Base-by-base conservation (phyloP, 2,797 vertebrate genomes). In the Ctenosaura bakeri region DNA sequence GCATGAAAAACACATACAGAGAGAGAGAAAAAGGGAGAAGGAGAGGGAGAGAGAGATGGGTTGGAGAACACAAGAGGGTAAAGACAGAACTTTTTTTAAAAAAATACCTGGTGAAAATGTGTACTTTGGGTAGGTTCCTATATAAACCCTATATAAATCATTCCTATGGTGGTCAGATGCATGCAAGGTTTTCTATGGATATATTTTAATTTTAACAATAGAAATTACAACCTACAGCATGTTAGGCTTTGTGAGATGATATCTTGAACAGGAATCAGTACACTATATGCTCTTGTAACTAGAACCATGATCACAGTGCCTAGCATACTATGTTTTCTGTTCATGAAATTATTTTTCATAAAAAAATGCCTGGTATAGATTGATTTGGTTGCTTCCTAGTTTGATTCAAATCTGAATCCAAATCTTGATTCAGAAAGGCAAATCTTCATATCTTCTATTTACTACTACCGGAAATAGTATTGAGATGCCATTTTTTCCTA, bases 181-280 rank as follows among this genome's bases (percentile, higher is more conserved):
- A 92, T 76, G 35, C 62, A 86, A 91, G 69, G 85, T 83, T 93
- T 92, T 89, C 80, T 24, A 82, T 86, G 86, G 0, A 0, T 89
- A n/a, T 89, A 93, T 92, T 88, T 94, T 93, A 56, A 88, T 92
- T 88, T 91, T 93, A 83, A 94, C 90, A 88, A 90, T 92, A 90
- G 84, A 73, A 95, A 92, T 91, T 86, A 87, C 42, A 89, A 52
- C 38, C 86, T 71, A 81, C 84, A 93, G 87, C 13, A 82, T 94
- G 90, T 91, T 91, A 90, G 66, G 71, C 93, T 94, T 94, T 86
- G 89, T 89, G 88, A 90, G 90, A 74, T 90, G 89, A 91, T 94
- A 90, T 90, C 18, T 79, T 90, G 86, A 93, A 92, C 88, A 83
- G 88, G 35, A 38, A 16, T 88, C 18, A 89, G 20, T 92, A 92